Evolutionary conservation across 1,140 invertebrate species (phyloP).

Genomic region (Drosophila erecta): DNA sequence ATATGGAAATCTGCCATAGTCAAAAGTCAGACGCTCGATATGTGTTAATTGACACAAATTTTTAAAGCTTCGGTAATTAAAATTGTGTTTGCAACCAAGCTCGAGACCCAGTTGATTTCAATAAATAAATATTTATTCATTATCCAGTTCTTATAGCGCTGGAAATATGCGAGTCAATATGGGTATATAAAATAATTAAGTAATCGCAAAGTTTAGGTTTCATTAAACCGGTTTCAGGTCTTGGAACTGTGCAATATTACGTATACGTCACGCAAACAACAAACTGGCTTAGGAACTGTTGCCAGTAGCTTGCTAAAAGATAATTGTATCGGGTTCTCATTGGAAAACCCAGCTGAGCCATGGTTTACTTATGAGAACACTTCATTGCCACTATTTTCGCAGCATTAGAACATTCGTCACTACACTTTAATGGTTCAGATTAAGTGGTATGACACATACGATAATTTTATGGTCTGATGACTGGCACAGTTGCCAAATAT

Average conservation of each 20-base stretch:
- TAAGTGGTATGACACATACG: slow-evolving; percentile 5
- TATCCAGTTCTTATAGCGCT: not conserved
- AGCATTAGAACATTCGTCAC: not conserved
- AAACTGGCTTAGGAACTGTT: slow-evolving; percentile 28
- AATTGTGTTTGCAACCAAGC: not conserved
- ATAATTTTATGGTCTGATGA: slow-evolving; percentile 37
- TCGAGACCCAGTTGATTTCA: slow-evolving; percentile 9
- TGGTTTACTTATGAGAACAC: slow-evolving; percentile 1
- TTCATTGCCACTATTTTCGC: not conserved
- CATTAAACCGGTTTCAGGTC: slow-evolving; percentile 53
- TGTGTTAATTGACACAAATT: too few species aligned
- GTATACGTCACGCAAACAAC: slow-evolving; percentile 43
- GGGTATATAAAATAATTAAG: slow-evolving; percentile 5
- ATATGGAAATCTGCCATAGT: too few species aligned
- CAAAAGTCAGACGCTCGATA: too few species aligned
- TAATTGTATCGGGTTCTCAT: not conserved
- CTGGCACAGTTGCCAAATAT: slow-evolving; percentile 9
- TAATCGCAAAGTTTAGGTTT: slow-evolving; percentile 20
- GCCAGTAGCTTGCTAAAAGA: not conserved
- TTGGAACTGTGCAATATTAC: slow-evolving; percentile 36
- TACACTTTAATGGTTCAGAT: slow-evolving; percentile 5
- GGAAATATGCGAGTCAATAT: slow-evolving; percentile 37
- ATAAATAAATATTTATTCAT: slow-evolving; percentile 19
- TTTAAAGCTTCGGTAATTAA: not conserved
- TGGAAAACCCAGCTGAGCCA: not conserved